Evolutionary conservation across 1,140 invertebrate species (phyloP).

Genomic region (Hypsibius dujardini): DNA sequence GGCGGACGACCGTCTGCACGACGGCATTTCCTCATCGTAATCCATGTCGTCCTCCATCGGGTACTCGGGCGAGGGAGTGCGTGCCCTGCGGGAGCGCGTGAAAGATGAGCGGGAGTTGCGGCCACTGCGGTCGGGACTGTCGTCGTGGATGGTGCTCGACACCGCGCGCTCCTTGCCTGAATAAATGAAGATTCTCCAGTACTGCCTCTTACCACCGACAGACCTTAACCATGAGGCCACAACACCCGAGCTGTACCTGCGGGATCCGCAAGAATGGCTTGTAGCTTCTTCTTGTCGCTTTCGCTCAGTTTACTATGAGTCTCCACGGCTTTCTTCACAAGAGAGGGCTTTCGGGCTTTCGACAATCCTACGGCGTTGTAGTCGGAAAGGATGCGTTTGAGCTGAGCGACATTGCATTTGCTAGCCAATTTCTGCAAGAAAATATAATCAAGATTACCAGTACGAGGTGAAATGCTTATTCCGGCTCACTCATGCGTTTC

Average conservation of each 20-base stretch:
- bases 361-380: neutral
- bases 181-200: neutral
- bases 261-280: neutral
- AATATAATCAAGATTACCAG: neutral
- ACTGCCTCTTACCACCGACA: neutral
- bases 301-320: too few relatives aligned
- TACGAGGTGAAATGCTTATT: too few relatives aligned
- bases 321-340: neutral
- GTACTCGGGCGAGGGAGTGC: neutral
- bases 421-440: constrained; percentile 1
- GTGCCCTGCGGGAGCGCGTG: neutral
- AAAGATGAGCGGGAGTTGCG: too few relatives aligned
- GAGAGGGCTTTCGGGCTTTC: neutral
- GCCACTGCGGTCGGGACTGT: neutral
- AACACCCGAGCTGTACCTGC: neutral
- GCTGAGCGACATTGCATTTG: neutral
- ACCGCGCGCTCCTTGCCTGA: constrained; percentile 1
- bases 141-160: neutral
- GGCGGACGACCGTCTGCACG: too few relatives aligned
- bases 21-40: neutral
- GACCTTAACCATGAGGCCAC: neutral
- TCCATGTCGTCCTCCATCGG: constrained; percentile 1
- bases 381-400: neutral
- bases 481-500: too few relatives aligned
- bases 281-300: neutral